phyloP scores from a whole-genome alignment of 1,140 invertebrate species.

The Battus philenor region DNA sequence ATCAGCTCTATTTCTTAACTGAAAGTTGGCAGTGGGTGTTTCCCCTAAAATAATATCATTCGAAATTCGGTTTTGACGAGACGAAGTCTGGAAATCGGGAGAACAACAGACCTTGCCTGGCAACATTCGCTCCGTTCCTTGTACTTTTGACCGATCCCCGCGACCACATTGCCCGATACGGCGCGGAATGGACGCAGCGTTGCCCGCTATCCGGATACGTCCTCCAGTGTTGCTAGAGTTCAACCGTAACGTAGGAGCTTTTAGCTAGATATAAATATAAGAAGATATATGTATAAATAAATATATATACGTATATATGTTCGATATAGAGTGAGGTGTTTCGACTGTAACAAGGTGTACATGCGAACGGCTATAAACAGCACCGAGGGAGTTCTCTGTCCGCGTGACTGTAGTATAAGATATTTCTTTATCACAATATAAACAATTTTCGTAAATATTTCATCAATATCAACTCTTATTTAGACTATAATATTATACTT shows the following conservation, averaged over 20 bases:
- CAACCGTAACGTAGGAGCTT: constrained; percentile 18
- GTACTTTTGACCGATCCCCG: constrained; percentile 12
- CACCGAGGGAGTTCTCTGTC: constrained; percentile 54
- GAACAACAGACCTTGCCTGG: constrained; percentile 14
- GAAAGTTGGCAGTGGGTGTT: constrained; percentile 71
- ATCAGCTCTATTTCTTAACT: constrained; percentile 47
- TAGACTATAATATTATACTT: constrained; percentile 59
- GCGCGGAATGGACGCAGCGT: constrained; percentile 1
- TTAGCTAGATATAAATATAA: constrained; percentile 22
- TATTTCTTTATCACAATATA: constrained; percentile 59
- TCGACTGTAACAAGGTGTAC: constrained; percentile 58
- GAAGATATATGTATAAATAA: constrained; percentile 11
- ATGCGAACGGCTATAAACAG: constrained; percentile 58
- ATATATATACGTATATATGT: constrained; percentile 26
- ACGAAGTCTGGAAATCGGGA: constrained; percentile 23
- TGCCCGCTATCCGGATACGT: neutral
- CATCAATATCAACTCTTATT: constrained; percentile 71
- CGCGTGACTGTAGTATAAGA: constrained; percentile 50
- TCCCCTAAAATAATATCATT: constrained; percentile 64
- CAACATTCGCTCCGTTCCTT: neutral
- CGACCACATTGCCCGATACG: neutral
- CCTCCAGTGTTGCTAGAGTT: neutral
- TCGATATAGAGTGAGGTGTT: constrained; percentile 39
- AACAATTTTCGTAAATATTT: constrained; percentile 71
- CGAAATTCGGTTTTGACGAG: constrained; percentile 46